These are phyloP conservation scores for Chromis chromis DNA, from an alignment of 2,797 vertebrate species.

Conservation along the genomic window DNA sequence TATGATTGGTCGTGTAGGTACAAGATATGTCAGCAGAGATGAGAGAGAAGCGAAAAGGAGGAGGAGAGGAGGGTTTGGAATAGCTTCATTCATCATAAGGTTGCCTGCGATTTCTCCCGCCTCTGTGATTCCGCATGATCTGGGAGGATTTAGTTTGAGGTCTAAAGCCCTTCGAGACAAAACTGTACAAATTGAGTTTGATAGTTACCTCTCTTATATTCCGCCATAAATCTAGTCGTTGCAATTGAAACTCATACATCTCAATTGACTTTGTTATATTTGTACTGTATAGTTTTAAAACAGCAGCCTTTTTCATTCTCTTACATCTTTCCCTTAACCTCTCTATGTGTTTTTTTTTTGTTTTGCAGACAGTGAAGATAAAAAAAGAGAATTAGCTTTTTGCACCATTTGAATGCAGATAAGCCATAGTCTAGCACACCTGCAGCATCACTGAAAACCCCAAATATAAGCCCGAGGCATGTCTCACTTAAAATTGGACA, in stretches of 20 bases:
- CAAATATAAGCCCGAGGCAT: conserved; percentile 42
- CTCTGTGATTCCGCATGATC: conserved; percentile 79
- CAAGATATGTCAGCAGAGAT: conserved; percentile 69
- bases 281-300: conserved; percentile 34
- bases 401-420: conserved; percentile 54
- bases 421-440: conserved; percentile 35
- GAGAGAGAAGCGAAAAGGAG: conserved; percentile 61
- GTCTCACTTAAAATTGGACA: conserved; percentile 58
- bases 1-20: conserved; percentile 64
- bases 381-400: conserved; percentile 46
- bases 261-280: conserved; percentile 50
- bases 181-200: conserved; percentile 78
- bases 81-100: conserved; percentile 81
- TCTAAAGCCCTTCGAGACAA: conserved; percentile 72
- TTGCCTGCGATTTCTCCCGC: conserved; percentile 68
- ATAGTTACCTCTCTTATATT: conserved; percentile 70
- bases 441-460: conserved; percentile 36
- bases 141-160: conserved; percentile 75
- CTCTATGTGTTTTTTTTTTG: conserved; percentile 4
- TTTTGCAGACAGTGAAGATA: conserved; percentile 38
- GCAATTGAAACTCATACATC: conserved; percentile 52
- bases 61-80: conserved; percentile 70
- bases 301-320: conserved; percentile 20
- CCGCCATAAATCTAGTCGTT: conserved; percentile 54
- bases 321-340: not conserved